phyloP scores from a whole-genome alignment of 2,113 vertebrate species.

The Centrocercus urophasianus region DNA sequence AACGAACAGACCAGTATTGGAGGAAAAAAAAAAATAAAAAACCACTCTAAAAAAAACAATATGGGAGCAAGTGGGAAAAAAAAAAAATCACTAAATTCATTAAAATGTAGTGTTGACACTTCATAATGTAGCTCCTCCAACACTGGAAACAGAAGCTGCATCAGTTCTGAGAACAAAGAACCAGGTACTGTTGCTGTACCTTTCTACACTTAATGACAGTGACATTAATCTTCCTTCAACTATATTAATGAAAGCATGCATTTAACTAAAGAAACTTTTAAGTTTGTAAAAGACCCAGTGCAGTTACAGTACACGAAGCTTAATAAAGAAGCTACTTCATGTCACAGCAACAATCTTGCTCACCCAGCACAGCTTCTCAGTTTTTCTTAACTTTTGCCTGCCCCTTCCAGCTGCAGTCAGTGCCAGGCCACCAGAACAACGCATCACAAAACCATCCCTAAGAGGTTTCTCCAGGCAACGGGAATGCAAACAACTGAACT shows the following conservation, averaged over 20 bases:
- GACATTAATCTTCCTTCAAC: not conserved
- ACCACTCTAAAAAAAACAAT: not conserved
- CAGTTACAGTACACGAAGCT: not conserved
- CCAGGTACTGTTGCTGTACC: not conserved
- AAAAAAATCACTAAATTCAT: not conserved
- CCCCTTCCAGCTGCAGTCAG: not conserved
- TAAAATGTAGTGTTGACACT: not conserved
- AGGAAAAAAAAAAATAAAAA: no score
- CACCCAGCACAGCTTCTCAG: not conserved
- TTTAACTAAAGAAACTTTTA: not conserved
- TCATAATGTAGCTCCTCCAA: not conserved
- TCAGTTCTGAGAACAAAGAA: not conserved
- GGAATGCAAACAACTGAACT: not conserved
- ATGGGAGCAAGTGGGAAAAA: not conserved
- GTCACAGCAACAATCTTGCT: not conserved
- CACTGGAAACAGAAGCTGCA: not conserved
- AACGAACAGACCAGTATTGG: not conserved
- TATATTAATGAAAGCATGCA: not conserved
- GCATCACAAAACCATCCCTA: not conserved
- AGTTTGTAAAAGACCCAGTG: not conserved
- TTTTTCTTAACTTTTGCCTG: rapidly evolving
- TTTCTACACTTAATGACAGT: not conserved
- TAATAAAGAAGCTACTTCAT: not conserved
- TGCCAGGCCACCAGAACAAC: not conserved
- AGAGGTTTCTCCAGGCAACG: not conserved